Base-by-base conservation (phyloP, 2,113 vertebrate species). In the Heloderma charlesbogerti region DNA sequence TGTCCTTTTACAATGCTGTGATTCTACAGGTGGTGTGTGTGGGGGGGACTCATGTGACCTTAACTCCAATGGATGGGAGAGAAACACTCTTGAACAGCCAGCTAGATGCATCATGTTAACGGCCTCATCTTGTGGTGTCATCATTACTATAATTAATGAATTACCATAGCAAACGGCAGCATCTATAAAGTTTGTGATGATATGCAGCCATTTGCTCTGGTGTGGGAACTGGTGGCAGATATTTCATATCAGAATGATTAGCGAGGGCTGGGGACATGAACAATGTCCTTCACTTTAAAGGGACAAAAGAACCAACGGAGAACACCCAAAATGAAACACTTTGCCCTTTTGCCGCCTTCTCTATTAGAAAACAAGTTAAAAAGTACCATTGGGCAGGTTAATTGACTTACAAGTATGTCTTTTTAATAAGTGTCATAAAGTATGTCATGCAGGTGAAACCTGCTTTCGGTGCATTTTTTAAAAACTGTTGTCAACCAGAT, bases 361-460 rank as follows among this genome's bases (percentile, higher is more conserved):
- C 84, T 96, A 95, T 95, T 96, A 95, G 96, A 97, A 98, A 97
- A 97, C 96, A 97, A 97, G 95, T 96, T 97, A 97, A 97, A 97
- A 97, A 94, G 91, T 96, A 96, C 92, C 91, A 94, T 86, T 93
- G 94, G 94, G 94, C 95, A 95, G 94, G 95, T 96, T 97, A 97
- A 97, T 97, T 97, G 96, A 97, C 96, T 97, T 97, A 97, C 95
- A 96, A 96, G 95, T 95, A 96, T 96, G 91, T 95, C 95, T 96
- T 96, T 97, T 97, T 97, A 97, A 97, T 97, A 97, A 97, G 95
- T 93, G 95, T 96, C 96, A 97, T 98, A 96, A 97, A 97, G 91
- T 95, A 96, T 96, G 96, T 97, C 96, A 97, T 87, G 84, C 92
- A 92, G 93, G 77, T 0, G 71, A 97, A 97, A 97, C 89, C 95